Percentiles rank a stretch among this genome's conserved stretches.
These are phyloP conservation scores for Chionodraco myersi DNA, from an alignment of 2,113 vertebrate species.

Conservation along the genomic window DNA sequence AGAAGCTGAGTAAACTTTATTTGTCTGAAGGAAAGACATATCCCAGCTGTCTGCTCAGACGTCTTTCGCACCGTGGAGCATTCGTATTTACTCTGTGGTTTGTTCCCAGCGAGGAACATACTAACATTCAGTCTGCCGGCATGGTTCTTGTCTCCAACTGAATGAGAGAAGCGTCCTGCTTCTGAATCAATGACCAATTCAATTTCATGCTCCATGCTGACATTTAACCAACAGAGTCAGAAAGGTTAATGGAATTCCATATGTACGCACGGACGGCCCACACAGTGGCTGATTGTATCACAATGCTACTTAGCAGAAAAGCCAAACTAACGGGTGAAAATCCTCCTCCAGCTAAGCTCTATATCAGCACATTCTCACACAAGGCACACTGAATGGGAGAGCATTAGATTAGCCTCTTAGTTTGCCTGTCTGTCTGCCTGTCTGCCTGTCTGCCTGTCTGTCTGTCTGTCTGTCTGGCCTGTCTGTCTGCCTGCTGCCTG, in stretches of 20 bases:
- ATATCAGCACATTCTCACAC: constrained; percentile 65
- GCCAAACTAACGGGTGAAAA: constrained; percentile 70
- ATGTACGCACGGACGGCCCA: constrained; percentile 64
- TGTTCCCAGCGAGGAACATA: constrained; percentile 20
- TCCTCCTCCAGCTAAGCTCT: constrained; percentile 64
- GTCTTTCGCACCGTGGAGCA: constrained; percentile 1
- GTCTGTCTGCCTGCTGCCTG: neutral
- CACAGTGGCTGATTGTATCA: constrained; percentile 75
- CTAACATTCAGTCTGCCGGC: constrained; percentile 36
- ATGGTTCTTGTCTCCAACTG: constrained; percentile 55
- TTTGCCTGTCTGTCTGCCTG: constrained; percentile 16
- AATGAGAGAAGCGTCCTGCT: constrained; percentile 64
- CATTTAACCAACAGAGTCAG: constrained; percentile 77
- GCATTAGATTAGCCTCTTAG: constrained; percentile 55
- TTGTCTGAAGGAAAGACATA: constrained; percentile 18
- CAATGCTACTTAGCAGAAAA: constrained; percentile 70
- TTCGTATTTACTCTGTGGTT: constrained; percentile 37
- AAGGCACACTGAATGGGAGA: constrained; percentile 41
- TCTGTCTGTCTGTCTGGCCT: too few relatives aligned
- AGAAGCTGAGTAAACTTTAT: constrained; percentile 12
- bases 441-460: too few relatives aligned
- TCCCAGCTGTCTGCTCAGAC: constrained; percentile 43
- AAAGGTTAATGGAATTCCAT: constrained; percentile 83
- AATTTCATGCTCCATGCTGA: constrained; percentile 79
- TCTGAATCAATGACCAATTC: constrained; percentile 82